Conservation (phyloP, 2,113 vertebrate species). For the Onychostruthus taczanowskii region DNA sequence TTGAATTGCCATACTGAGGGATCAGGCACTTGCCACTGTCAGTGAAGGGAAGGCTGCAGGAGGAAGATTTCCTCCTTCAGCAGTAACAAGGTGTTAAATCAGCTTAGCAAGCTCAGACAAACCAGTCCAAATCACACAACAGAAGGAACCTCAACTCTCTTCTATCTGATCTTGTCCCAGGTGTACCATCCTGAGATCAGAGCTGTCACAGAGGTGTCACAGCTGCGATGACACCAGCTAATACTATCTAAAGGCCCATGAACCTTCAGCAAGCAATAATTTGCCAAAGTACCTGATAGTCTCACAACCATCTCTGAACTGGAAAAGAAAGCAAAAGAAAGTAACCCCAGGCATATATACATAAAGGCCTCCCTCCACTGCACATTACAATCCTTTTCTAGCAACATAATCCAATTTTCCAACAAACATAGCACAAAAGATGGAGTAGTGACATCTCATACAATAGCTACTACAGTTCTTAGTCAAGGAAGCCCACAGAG, state of each 20-base stretch:
- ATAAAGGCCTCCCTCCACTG: not conserved
- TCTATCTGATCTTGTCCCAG: not conserved
- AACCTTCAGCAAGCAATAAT: not conserved
- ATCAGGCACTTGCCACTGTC: not conserved
- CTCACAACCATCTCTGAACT: not conserved
- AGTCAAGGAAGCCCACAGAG: not conserved
- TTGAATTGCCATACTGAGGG: not conserved
- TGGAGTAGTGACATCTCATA: not conserved
- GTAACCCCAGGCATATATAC: not conserved
- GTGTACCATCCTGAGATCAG: not conserved
- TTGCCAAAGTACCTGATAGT: not conserved
- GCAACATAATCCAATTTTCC: not conserved
- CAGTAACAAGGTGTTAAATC: not conserved
- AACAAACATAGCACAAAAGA: not conserved
- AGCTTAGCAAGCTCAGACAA: slow-evolving; percentile 12
- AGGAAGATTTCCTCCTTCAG: not conserved
- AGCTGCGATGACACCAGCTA: not conserved
- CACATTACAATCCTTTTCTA: not conserved
- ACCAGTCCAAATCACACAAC: not conserved
- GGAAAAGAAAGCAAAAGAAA: not conserved
- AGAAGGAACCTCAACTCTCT: not conserved
- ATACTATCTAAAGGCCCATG: not conserved
- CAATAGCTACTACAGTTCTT: not conserved
- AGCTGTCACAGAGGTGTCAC: not conserved
- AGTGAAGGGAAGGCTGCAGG: not conserved